phyloP scores from a whole-genome alignment of 1,140 invertebrate species.

The Medauroidea extradentata region DNA sequence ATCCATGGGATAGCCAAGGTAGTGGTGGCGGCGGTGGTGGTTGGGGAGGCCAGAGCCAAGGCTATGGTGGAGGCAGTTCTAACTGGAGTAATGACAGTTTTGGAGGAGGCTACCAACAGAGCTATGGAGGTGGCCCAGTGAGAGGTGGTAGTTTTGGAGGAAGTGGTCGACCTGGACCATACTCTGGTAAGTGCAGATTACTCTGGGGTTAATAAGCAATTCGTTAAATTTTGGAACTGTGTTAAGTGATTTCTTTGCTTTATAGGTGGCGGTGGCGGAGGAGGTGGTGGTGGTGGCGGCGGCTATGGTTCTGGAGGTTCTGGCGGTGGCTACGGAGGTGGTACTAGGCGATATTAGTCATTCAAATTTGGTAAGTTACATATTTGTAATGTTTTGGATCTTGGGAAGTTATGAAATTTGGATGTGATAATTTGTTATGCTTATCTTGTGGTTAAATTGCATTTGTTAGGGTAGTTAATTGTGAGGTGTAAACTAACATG shows the following conservation, averaged over 20 bases:
- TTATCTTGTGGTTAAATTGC: neutral
- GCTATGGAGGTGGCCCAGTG: constrained; percentile 64
- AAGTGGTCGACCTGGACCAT: constrained; percentile 12
- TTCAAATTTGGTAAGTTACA: neutral
- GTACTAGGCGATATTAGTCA: constrained; percentile 13
- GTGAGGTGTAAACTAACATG: constrained; percentile 16
- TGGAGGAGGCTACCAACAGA: constrained; percentile 69
- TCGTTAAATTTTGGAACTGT: neutral
- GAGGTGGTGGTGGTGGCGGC: constrained; percentile 11
- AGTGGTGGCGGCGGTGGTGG: constrained; percentile 38
- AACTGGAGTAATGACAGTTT: constrained; percentile 60
- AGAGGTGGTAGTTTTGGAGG: constrained; percentile 37
- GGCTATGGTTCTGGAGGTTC: constrained; percentile 10
- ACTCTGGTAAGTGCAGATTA: constrained; percentile 3
- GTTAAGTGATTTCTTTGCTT: neutral
- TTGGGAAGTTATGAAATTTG: neutral
- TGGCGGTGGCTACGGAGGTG: constrained; percentile 22
- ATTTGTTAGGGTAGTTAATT: neutral
- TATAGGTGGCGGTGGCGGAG: too few relatives aligned
- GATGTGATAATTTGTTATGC: neutral
- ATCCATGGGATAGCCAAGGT: constrained; percentile 26
- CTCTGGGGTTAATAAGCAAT: neutral
- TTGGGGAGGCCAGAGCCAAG: constrained; percentile 16
- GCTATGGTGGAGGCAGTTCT: constrained; percentile 44
- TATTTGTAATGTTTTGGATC: neutral